These are phyloP conservation scores for Oryzias javanicus DNA, from an alignment of 2,113 vertebrate genomes.

Conservation along the genomic window DNA sequence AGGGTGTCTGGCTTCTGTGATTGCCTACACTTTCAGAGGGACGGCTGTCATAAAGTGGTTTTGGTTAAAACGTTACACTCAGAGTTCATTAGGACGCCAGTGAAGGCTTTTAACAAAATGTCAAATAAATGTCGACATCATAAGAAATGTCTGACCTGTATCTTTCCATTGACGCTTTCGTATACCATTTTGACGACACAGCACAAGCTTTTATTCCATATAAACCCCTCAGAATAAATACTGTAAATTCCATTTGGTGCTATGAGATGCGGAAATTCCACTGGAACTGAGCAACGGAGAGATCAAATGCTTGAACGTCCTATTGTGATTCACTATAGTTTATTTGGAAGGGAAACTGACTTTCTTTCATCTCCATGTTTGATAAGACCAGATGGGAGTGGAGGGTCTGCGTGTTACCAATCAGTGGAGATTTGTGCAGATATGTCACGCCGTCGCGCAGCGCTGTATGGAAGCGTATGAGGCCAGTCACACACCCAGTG, in stretches of 20 bases:
- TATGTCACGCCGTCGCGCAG: neutral
- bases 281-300: too few species aligned
- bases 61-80: constrained; percentile 18
- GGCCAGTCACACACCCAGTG: constrained; percentile 43
- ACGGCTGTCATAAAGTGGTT: constrained; percentile 13
- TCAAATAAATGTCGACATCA: constrained; percentile 27
- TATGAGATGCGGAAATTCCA: too few species aligned
- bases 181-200: too few species aligned
- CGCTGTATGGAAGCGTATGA: constrained; percentile 17
- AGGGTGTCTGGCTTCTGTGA: constrained; percentile 1
- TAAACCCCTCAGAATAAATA: too few species aligned
- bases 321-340: neutral
- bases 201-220: too few species aligned
- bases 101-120: constrained; percentile 52
- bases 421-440: neutral
- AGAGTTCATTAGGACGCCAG: constrained; percentile 14
- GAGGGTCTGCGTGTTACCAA: constrained; percentile 2
- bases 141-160: constrained; percentile 31
- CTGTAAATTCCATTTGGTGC: too few species aligned
- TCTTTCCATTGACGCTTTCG: neutral
- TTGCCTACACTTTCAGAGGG: constrained; percentile 22
- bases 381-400: neutral
- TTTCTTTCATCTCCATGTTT: too few species aligned
- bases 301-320: too few species aligned
- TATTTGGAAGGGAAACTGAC: neutral